Percentiles rank a stretch among this genome's conserved stretches.
Evolutionary conservation across 92 coral and sea anemone genomes (phyloP).

Genomic region (Epizoanthus stellaris): DNA sequence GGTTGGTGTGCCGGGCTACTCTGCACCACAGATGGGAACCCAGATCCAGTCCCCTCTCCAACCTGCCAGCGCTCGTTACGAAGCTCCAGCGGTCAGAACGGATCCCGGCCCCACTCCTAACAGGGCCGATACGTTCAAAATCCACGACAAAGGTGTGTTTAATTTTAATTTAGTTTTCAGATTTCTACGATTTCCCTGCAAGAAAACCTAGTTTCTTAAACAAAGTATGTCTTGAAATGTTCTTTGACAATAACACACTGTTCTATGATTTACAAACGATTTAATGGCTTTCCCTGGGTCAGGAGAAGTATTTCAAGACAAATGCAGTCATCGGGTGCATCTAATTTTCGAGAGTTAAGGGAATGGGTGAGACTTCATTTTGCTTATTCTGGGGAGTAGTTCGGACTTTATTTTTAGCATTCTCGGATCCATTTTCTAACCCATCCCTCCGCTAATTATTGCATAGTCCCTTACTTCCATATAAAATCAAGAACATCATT

Average conservation of each 20-base stretch:
- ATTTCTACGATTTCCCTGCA: not conserved
- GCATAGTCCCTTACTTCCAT: too few species aligned
- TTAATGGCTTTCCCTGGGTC: too few species aligned
- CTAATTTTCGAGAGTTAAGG: too few species aligned
- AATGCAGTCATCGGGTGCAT: too few species aligned
- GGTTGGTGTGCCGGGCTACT: constrained; percentile 22
- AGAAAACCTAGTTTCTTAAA: not conserved
- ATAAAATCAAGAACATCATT: too few species aligned
- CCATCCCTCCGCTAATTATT: too few species aligned
- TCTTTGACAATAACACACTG: not conserved
- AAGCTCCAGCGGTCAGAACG: constrained; percentile 32
- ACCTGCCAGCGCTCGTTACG: constrained; percentile 13
- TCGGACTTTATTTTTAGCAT: too few species aligned
- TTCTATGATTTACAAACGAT: too few species aligned
- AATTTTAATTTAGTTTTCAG: not conserved
- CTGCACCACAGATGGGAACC: constrained; percentile 19
- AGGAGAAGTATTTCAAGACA: too few species aligned
- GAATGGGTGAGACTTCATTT: too few species aligned
- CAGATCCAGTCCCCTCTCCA: constrained; percentile 19
- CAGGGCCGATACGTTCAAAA: constrained; percentile 13
- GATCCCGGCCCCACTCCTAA: constrained; percentile 45
- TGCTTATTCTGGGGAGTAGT: too few species aligned
- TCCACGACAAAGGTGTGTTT: constrained; percentile 28
- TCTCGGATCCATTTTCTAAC: too few species aligned
- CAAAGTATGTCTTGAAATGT: not conserved